These are phyloP conservation scores for Sinocyclocheilus anshuiensis DNA, from an alignment of 2,113 vertebrate species.

Conservation along the genomic window DNA sequence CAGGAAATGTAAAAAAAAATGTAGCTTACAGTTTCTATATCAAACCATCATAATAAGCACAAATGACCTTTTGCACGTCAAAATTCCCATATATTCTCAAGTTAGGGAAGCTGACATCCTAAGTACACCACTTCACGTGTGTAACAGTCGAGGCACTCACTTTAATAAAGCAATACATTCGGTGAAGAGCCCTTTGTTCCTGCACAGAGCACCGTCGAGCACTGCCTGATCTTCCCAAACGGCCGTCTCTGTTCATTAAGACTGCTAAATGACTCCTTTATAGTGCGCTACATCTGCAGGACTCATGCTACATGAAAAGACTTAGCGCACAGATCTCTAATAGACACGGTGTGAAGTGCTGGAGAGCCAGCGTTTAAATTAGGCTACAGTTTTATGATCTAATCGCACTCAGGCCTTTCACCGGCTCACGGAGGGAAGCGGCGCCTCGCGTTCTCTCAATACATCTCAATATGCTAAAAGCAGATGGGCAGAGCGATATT, in stretches of 20 bases:
- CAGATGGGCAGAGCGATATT: conserved; percentile 69
- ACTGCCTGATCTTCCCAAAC: conserved; percentile 75
- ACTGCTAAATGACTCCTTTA: conserved; percentile 79
- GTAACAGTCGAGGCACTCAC: conserved; percentile 62
- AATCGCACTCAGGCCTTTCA: conserved; percentile 71
- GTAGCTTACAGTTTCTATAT: background rate
- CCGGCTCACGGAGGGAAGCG: conserved; percentile 71
- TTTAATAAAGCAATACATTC: conserved; percentile 76
- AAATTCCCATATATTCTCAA: conserved; percentile 55
- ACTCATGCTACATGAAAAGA: conserved; percentile 78
- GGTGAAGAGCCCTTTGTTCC: conserved; percentile 74
- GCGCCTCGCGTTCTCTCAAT: conserved; percentile 64
- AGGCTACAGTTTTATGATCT: conserved; percentile 77
- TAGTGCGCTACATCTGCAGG: conserved; percentile 74
- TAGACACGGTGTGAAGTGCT: conserved; percentile 66
- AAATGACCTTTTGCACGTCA: conserved; percentile 45
- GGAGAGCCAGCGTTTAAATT: conserved; percentile 73
- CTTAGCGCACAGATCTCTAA: conserved; percentile 78
- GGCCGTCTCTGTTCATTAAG: conserved; percentile 80
- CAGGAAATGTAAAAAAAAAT: background rate
- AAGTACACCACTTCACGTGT: conserved; percentile 34
- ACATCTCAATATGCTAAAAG: conserved; percentile 77
- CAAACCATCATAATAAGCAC: background rate
- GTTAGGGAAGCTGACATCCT: conserved; percentile 37
- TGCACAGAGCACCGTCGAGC: conserved; percentile 53